A percentile compares a stretch with the other conserved stretches of the same genome.
phyloP scores from a whole-genome alignment of 2,113 vertebrate species.

The Nerophis lumbriciformis region DNA sequence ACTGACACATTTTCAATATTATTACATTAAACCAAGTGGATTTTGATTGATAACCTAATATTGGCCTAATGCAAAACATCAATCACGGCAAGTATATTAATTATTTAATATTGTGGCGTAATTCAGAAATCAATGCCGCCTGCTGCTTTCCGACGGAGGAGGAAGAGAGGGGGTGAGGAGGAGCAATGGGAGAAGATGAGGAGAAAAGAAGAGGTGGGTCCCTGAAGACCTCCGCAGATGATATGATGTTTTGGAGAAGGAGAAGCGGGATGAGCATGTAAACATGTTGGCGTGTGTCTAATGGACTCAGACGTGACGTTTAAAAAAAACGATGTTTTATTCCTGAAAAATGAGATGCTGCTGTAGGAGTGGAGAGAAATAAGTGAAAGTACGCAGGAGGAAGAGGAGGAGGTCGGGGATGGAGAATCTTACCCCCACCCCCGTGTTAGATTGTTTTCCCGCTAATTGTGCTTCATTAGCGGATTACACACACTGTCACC shows the following conservation, averaged over 20 bases:
- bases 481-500: slow-evolving; percentile 74
- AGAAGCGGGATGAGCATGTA: slow-evolving; percentile 55
- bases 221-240: slow-evolving; percentile 83
- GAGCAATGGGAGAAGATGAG: slow-evolving; percentile 35
- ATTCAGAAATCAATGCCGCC: slow-evolving; percentile 94
- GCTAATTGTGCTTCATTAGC: slow-evolving; percentile 66
- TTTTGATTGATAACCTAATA: slow-evolving; percentile 99
- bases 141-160: slow-evolving; percentile 41
- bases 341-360: slow-evolving; percentile 1
- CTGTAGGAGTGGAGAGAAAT: slow-evolving; percentile 11
- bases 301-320: no score
- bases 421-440: slow-evolving; percentile 34
- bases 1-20: slow-evolving; percentile 99
- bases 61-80: slow-evolving; percentile 99
- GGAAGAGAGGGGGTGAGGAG: slow-evolving; percentile 34
- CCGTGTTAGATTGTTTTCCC: slow-evolving; percentile 71
- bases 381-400: slow-evolving; percentile 2
- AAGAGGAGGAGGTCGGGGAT: slow-evolving; percentile 33
- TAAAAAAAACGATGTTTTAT: not conserved
- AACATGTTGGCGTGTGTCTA: slow-evolving; percentile 23
- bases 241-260: slow-evolving; percentile 76
- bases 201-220: slow-evolving; percentile 50
- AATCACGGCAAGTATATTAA: slow-evolving; percentile 99
- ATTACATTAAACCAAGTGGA: slow-evolving; percentile 99
- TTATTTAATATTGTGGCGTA: slow-evolving; percentile 99